Percentiles rank a stretch among this genome's conserved stretches.
These are phyloP conservation scores for Acanthis flammea DNA, from an alignment of 2,797 vertebrate species.

Conservation along the genomic window DNA sequence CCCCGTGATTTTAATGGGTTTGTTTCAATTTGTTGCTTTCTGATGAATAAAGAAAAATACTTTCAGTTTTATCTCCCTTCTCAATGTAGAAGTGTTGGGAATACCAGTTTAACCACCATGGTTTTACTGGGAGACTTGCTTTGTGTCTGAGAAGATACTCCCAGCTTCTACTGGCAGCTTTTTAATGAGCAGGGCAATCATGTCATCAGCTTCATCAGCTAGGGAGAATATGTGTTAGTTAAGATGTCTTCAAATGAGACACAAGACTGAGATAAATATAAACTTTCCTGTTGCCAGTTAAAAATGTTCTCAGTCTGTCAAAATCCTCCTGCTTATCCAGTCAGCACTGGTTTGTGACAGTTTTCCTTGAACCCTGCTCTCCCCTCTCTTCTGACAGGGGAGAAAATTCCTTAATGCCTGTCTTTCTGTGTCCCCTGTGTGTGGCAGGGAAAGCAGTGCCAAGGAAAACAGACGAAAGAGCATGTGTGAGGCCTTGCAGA, in stretches of 20 bases:
- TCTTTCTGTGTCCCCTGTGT: neutral
- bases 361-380: neutral
- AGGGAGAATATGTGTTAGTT: neutral
- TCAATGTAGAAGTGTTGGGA: neutral
- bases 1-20: neutral
- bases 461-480: neutral
- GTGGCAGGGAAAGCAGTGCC: neutral
- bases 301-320: neutral
- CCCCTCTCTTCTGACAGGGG: neutral
- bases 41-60: neutral
- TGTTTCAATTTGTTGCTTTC: neutral
- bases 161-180: neutral
- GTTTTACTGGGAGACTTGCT: neutral
- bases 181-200: neutral
- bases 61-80: rapidly evolving
- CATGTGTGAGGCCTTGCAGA: neutral
- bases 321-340: neutral
- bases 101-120: neutral
- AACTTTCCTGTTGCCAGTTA: neutral
- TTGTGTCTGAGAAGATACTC: neutral
- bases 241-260: neutral
- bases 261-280: neutral
- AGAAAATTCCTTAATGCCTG: neutral
- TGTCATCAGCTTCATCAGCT: neutral
- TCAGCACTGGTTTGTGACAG: neutral